These are phyloP conservation scores for Oscheius sp. DNA, from an alignment of 2,888 invertebrate species.

Conservation along the genomic window DNA sequence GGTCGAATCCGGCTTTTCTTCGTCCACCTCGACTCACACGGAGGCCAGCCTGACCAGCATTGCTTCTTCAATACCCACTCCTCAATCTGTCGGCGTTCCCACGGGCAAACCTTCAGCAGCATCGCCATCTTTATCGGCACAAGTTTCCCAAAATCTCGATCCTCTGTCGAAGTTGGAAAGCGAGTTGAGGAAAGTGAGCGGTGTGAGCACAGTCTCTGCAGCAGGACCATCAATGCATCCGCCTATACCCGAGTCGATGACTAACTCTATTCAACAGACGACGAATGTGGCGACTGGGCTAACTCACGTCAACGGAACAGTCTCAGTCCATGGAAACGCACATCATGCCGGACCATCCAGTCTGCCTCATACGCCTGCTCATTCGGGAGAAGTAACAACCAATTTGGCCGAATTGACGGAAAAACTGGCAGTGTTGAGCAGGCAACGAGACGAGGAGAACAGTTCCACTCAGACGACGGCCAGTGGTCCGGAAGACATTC, in stretches of 20 bases:
- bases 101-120: not conserved
- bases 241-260: slow-evolving; percentile 30
- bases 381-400: slow-evolving; percentile 21
- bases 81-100: not conserved
- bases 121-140: slow-evolving; percentile 1
- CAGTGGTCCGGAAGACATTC: slow-evolving; percentile 45
- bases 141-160: slow-evolving; percentile 11
- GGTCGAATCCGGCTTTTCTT: slow-evolving; percentile 53
- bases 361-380: slow-evolving; percentile 34
- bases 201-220: slow-evolving; percentile 30
- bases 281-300: slow-evolving; percentile 16
- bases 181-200: slow-evolving; percentile 55
- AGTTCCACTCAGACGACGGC: slow-evolving; percentile 41
- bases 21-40: slow-evolving; percentile 49
- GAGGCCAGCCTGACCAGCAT: slow-evolving; percentile 36
- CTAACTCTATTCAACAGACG: slow-evolving; percentile 7
- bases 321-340: slow-evolving; percentile 25
- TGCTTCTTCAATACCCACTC: slow-evolving; percentile 30
- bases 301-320: slow-evolving; percentile 32
- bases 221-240: slow-evolving; percentile 32
- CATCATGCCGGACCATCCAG: slow-evolving; percentile 18
- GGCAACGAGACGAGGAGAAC: slow-evolving; percentile 37
- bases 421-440: slow-evolving; percentile 31
- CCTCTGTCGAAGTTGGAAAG: slow-evolving; percentile 48
- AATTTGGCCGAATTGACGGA: slow-evolving; percentile 32